Conservation (phyloP, 1,140 invertebrate species). For the fruit fly (Drosophila melanogaster) region Release_6_plus_ISO1_MT NT_033777.3:28366001-28366500, state of each 20-base stretch:
- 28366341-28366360: constrained; percentile 1
- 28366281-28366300: constrained; percentile 48
- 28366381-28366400: constrained; percentile 71
- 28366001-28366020: neutral
- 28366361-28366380: constrained; percentile 34
- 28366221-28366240: constrained; percentile 82
- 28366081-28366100: constrained; percentile 47
- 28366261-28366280: constrained; percentile 71
- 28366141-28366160: constrained; percentile 77
- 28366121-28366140: constrained; percentile 80
- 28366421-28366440: constrained; percentile 81
- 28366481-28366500: constrained; percentile 80
- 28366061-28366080: constrained; percentile 77
- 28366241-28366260: constrained; percentile 82
- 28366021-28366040: constrained; percentile 14
- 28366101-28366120: constrained; percentile 46
- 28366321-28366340: constrained; percentile 14
- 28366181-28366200: constrained; percentile 59
- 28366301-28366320: constrained; percentile 58
- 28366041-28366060: constrained; percentile 67
- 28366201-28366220: constrained; percentile 83
- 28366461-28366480: constrained; percentile 67
- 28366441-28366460: constrained; percentile 80
- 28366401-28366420: constrained; percentile 71
- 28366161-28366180: constrained; percentile 49